A percentile compares a stretch with the other conserved stretches of the same genome.
These are phyloP conservation scores for Odontomachus brunneus DNA, from an alignment of 1,140 invertebrate species.

Conservation along the genomic window DNA sequence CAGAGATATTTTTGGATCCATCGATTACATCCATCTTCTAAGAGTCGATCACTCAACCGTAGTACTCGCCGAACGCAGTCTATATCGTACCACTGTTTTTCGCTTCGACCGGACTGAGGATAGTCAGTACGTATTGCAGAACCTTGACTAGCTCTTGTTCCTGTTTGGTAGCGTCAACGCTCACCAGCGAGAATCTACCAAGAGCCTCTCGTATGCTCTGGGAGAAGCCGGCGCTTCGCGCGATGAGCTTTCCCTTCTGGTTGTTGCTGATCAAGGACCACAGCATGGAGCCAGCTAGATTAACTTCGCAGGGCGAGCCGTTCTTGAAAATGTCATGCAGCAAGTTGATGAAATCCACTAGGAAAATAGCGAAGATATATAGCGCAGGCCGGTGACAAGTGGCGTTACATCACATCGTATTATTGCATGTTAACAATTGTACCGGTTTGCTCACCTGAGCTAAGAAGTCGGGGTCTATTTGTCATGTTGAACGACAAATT, in stretches of 20 bases:
- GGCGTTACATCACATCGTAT: not conserved
- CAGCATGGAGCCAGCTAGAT: slow-evolving; percentile 76
- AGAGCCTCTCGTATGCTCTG: slow-evolving; percentile 79
- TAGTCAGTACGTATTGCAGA: slow-evolving; percentile 78
- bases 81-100: slow-evolving; percentile 9
- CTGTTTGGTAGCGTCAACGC: slow-evolving; percentile 65
- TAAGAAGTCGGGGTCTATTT: slow-evolving; percentile 79
- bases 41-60: too few relatives aligned
- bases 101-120: slow-evolving; percentile 72
- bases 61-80: too few relatives aligned
- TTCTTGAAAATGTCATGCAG: slow-evolving; percentile 76
- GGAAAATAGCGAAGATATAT: slow-evolving; percentile 15
- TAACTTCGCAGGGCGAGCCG: slow-evolving; percentile 76
- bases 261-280: slow-evolving; percentile 82
- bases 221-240: slow-evolving; percentile 78
- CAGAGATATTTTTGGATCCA: too few relatives aligned
- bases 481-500: slow-evolving; percentile 80
- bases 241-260: slow-evolving; percentile 82
- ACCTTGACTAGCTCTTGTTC: slow-evolving; percentile 77
- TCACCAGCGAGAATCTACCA: slow-evolving; percentile 73
- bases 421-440: not conserved
- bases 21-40: too few relatives aligned
- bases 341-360: slow-evolving; percentile 81
- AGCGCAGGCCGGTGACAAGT: not conserved
- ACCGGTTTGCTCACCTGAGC: slow-evolving; percentile 72